Evolutionary conservation across 1,140 invertebrate species (phyloP), one percentile per base, ranked within the genome.

Genomic region (Caerostris extrusa): DNA sequence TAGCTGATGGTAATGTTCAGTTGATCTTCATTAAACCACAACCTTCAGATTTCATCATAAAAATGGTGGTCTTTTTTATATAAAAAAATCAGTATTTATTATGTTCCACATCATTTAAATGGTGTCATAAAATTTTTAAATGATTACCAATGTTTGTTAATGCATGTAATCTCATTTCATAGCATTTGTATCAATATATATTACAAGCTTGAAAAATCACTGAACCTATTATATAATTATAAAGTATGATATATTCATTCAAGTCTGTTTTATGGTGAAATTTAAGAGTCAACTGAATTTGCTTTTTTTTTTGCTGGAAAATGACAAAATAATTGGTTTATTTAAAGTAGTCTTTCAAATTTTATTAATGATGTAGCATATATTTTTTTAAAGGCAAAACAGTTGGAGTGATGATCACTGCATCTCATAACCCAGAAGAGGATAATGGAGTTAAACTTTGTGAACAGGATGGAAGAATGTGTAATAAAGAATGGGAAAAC

Each of bases 401-500:
- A 34, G 97, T 99, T 95, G 99, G 99, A 64, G 97, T 99, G 3
- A 99, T 99, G 99, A 99, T 99, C 95, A 99, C 99, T 34, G 99
- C 99, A 0, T 99, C 99, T 4, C 99, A 99, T 95, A 99, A 99
- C 96, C 98, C 98, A 58, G 98, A 98, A 95, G 97, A 97, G 2
- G 99, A 99, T 96, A 99, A 99, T 96, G 99, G 99, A 7, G 97
- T 99, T 0, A 99, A 99, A 96, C 96, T 99, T 7, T 97, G 99
- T 87, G 99, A 99, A 96, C 98, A 98, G 2, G 96, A 97, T 95
- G 99, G 99, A 2, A 98, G 99, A 96, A 99, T 99, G 99, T 95
- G 99, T 94, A 98, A 99, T 95, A 96, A 97, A 92, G 97, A 97
- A 71, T 99, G 99, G 99, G 99, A 99, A 96, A 96, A 95, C 50